A percentile compares a stretch with the other conserved stretches of the same genome.
phyloP scores from a whole-genome alignment of 2,113 vertebrate genomes.

The Dicaeum eximium region DNA sequence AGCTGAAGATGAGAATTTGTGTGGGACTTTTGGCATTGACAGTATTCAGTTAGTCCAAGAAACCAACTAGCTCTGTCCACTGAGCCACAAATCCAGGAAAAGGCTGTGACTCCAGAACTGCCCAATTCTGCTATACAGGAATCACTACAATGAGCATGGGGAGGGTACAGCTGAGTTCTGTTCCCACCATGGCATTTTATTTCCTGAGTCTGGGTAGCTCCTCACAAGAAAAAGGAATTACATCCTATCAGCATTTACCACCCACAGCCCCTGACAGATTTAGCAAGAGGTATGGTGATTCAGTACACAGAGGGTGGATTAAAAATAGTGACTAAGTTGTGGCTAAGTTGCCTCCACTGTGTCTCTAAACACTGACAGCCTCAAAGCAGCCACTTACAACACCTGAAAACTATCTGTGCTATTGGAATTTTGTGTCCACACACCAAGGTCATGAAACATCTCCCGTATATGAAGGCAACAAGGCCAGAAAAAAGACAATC shows the following conservation, averaged over 20 bases:
- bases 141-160: neutral
- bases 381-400: neutral
- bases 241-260: constrained; percentile 48
- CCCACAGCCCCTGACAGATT: constrained; percentile 56
- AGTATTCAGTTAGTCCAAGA: neutral
- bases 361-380: neutral
- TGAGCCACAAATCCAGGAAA: neutral
- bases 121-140: neutral
- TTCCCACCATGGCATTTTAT: neutral
- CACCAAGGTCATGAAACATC: neutral
- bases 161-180: neutral
- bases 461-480: neutral
- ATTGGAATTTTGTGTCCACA: neutral
- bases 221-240: constrained; percentile 29
- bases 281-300: constrained; percentile 66
- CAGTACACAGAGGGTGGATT: constrained; percentile 61
- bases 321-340: constrained; percentile 63
- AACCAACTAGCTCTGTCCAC: neutral
- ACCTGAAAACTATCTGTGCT: neutral
- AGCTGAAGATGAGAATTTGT: neutral
- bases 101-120: neutral
- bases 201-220: neutral
- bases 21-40: neutral
- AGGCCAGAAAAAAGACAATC: neutral
- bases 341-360: constrained; percentile 10